phyloP scores from a whole-genome alignment of 2,888 invertebrate species.

The Euzophera pinguis region DNA sequence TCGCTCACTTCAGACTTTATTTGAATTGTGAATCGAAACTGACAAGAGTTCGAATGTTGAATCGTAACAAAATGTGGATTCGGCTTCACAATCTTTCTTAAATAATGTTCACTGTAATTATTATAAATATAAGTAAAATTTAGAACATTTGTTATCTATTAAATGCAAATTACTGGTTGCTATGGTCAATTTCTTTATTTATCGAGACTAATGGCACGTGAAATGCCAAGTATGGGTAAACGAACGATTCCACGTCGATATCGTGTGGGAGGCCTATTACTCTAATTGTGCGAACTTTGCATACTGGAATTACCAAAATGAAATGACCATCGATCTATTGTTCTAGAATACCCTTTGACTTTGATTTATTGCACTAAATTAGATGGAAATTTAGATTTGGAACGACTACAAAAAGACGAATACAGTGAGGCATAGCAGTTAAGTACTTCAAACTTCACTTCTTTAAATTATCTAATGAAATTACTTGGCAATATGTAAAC shows the following conservation, averaged over 20 bases:
- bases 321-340: slow-evolving; percentile 14
- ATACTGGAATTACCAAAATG: slow-evolving; percentile 28
- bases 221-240: slow-evolving; percentile 40
- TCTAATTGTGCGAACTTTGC: slow-evolving; percentile 35
- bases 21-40: too few species aligned
- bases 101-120: not conserved
- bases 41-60: too few species aligned
- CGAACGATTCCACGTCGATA: slow-evolving; percentile 28
- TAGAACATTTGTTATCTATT: slow-evolving; percentile 1
- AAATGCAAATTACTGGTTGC: slow-evolving; percentile 24
- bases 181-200: slow-evolving; percentile 45
- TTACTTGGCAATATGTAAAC: too few species aligned
- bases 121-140: too few species aligned
- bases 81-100: not conserved
- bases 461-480: too few species aligned
- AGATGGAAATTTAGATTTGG: not conserved
- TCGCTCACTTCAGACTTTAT: too few species aligned
- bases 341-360: not conserved
- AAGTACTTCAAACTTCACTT: too few species aligned
- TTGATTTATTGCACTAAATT: not conserved
- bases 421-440: too few species aligned
- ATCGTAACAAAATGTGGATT: too few species aligned
- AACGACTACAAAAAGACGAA: not conserved
- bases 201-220: slow-evolving; percentile 51
- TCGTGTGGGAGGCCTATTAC: slow-evolving; percentile 39